Conservation (phyloP, 2,113 vertebrate genomes). For the Eonycteris spelaea region DNA sequence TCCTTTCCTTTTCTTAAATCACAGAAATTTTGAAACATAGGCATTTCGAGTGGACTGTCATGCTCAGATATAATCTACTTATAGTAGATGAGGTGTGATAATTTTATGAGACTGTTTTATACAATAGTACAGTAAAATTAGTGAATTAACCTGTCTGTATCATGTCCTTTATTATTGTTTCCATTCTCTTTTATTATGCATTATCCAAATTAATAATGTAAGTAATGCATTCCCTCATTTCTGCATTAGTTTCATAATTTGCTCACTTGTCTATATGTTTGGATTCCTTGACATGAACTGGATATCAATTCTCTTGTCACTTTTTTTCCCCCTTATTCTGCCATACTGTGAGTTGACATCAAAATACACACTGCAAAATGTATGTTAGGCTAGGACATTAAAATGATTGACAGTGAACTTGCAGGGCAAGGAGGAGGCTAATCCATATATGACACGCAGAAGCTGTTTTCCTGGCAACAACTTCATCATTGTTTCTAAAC, state of each 20-base stretch:
- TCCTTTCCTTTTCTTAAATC: not conserved
- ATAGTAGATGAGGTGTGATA: not conserved
- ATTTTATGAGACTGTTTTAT: conserved; percentile 1
- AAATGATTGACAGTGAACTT: conserved; percentile 68
- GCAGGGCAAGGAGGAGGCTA: conserved; percentile 56
- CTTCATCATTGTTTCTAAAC: conserved; percentile 76
- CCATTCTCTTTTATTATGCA: not conserved
- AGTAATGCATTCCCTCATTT: not conserved
- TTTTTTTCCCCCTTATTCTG: conserved; percentile 37
- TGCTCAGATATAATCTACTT: not conserved
- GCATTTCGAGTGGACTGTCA: not conserved
- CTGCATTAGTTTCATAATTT: conserved; percentile 13
- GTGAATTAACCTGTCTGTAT: not conserved
- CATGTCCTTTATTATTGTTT: not conserved
- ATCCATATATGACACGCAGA: conserved; percentile 59
- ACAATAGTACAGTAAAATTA: not conserved
- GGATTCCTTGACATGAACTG: conserved; percentile 15
- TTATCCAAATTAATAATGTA: not conserved
- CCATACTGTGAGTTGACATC: conserved; percentile 51
- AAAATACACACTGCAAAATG: conserved; percentile 43
- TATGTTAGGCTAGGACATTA: conserved; percentile 33
- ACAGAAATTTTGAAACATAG: not conserved
- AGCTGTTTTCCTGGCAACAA: conserved; percentile 73
- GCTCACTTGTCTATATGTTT: conserved; percentile 25
- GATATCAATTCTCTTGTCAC: conserved; percentile 47